phyloP scores from a whole-genome alignment of 2,113 vertebrate species.

The Ivindomyrus marchei region DNA sequence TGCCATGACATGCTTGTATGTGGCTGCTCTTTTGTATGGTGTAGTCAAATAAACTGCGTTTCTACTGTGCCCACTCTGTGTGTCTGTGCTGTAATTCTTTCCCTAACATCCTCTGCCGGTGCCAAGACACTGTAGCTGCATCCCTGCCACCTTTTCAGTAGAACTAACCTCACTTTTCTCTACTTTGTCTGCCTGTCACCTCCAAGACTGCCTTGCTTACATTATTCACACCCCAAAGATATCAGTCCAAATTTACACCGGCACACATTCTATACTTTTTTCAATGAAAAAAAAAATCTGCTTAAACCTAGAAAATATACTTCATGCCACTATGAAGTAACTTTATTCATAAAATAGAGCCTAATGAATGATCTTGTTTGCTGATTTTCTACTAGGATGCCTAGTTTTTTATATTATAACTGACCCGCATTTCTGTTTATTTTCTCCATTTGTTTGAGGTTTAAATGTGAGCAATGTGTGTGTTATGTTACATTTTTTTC shows the following conservation, averaged over 20 bases:
- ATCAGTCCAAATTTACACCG: neutral
- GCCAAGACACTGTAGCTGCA: conserved; percentile 24
- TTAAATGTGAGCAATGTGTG: neutral
- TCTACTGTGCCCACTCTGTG: conserved; percentile 66
- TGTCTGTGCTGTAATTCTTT: conserved; percentile 71
- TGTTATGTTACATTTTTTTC: neutral
- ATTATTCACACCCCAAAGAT: neutral
- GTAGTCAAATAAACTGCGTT: conserved; percentile 83
- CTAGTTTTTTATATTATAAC: neutral
- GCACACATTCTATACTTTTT: neutral
- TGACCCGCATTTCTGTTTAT: neutral
- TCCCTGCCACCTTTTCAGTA: conserved; percentile 3
- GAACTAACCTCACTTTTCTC: conserved; percentile 17
- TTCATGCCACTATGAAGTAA: neutral
- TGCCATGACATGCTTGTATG: conserved; percentile 61
- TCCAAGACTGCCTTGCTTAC: neutral
- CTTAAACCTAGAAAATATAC: neutral
- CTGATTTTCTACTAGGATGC: neutral
- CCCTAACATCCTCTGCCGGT: conserved; percentile 45
- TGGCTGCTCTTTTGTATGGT: conserved; percentile 77
- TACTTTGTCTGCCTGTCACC: conserved; percentile 17
- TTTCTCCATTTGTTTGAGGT: neutral
- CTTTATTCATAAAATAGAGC: neutral
- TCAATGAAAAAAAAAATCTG: neutral
- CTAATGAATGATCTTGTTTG: neutral